A percentile compares a stretch with the other conserved stretches of the same genome.
Conservation (phyloP, 2,888 invertebrate species). For the Leptinotarsa tumamoca region DNA sequence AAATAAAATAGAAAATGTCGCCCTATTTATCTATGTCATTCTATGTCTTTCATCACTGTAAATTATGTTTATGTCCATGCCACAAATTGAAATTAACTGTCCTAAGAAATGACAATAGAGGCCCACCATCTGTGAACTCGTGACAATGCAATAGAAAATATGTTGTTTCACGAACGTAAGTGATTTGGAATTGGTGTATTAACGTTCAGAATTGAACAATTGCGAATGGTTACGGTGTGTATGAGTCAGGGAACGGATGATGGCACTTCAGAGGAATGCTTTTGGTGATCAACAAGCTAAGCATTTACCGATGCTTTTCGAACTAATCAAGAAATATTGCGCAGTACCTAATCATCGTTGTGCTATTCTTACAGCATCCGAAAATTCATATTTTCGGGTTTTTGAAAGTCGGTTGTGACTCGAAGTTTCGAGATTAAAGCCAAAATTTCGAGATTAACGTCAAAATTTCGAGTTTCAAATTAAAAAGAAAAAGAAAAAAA, state of each 20-base stretch:
- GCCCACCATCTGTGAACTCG: conserved; percentile 1
- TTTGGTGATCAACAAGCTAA: not conserved
- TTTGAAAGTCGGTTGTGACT: too few species aligned
- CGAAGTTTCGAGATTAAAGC: too few species aligned
- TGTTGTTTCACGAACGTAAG: not conserved
- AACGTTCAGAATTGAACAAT: not conserved
- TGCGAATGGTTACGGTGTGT: not conserved
- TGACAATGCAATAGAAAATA: conserved; percentile 14
- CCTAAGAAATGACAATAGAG: not conserved
- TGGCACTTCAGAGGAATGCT: not conserved
- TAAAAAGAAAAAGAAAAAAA: too few species aligned
- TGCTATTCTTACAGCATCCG: too few species aligned
- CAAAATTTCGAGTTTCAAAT: too few species aligned
- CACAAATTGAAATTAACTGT: conserved; percentile 6
- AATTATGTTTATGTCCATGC: conserved; percentile 6
- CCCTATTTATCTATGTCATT: not conserved
- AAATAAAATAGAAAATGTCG: not conserved
- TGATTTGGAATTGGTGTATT: conserved; percentile 1
- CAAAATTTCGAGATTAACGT: too few species aligned
- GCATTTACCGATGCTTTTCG: not conserved
- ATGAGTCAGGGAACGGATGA: not conserved
- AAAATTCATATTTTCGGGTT: too few species aligned
- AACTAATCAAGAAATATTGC: not conserved
- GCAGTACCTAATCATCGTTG: too few species aligned
- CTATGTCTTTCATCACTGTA: not conserved